phyloP scores from a whole-genome alignment of 2,888 invertebrate genomes.

The Tricholauxania praeusta region DNA sequence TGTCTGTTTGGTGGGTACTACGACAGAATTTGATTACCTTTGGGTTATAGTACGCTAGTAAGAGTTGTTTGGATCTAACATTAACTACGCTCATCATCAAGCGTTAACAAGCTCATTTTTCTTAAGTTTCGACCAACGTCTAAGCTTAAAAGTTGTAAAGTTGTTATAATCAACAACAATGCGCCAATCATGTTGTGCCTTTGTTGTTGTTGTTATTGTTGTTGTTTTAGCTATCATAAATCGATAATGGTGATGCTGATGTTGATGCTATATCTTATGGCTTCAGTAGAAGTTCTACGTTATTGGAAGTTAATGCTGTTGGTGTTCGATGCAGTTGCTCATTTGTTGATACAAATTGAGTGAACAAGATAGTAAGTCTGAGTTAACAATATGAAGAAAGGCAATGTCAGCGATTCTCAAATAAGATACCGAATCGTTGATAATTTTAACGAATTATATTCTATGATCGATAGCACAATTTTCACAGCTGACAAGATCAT shows the following conservation, averaged over 20 bases:
- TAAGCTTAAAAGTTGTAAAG: conserved; percentile 46
- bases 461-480: not conserved
- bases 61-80: conserved; percentile 51
- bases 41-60: not conserved
- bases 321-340: not conserved
- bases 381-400: not conserved
- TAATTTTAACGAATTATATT: not conserved
- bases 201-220: conserved; percentile 40
- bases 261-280: not conserved
- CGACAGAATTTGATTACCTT: not conserved
- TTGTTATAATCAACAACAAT: conserved; percentile 47
- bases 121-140: conserved; percentile 48
- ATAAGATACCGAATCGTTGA: not conserved
- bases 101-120: conserved; percentile 64
- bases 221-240: conserved; percentile 44
- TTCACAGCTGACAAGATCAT: too few relatives aligned
- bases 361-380: not conserved
- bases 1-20: not conserved
- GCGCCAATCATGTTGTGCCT: conserved; percentile 39
- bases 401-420: conserved; percentile 1
- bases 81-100: conserved; percentile 61
- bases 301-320: not conserved
- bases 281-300: not conserved
- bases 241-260: conserved; percentile 43
- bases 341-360: conserved; percentile 20